A percentile compares a stretch with the other conserved stretches of the same genome.
These are phyloP conservation scores for Phycodurus eques DNA, from an alignment of 2,113 vertebrate genomes.

Conservation along the genomic window DNA sequence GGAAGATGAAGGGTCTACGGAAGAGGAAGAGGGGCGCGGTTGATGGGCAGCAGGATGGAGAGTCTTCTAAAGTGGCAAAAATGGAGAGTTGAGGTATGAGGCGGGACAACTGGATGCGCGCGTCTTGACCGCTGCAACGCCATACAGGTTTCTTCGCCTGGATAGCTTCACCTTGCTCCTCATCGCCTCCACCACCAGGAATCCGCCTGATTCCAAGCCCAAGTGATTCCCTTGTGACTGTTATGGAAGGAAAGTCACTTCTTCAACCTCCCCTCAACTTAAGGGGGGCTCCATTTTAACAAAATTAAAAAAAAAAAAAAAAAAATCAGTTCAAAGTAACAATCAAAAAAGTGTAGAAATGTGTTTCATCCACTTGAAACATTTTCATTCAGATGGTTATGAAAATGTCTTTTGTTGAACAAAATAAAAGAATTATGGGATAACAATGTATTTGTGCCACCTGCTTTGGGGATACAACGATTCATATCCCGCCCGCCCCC, in stretches of 20 bases:
- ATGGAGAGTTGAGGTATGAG: slow-evolving; percentile 37
- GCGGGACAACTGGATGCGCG: background rate
- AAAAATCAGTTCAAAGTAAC: background rate
- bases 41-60: slow-evolving; percentile 44
- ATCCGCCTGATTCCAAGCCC: background rate
- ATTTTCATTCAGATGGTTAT: background rate
- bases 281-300: background rate
- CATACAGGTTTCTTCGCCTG: background rate
- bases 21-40: slow-evolving; percentile 74
- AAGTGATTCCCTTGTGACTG: background rate
- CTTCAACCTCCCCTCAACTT: too few species aligned
- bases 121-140: background rate
- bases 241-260: background rate
- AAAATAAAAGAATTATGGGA: background rate
- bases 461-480: too few species aligned
- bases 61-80: slow-evolving; percentile 74
- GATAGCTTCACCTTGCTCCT: background rate
- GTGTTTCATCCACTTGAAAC: background rate
- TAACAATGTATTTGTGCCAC: background rate
- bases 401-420: background rate
- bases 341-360: background rate
- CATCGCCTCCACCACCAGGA: background rate
- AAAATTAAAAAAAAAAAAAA: too few species aligned
- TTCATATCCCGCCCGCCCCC: too few species aligned
- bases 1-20: slow-evolving; percentile 93